Evolutionary conservation across 2,888 invertebrate genomes (phyloP).

Genomic region (Octodonta nipae): DNA sequence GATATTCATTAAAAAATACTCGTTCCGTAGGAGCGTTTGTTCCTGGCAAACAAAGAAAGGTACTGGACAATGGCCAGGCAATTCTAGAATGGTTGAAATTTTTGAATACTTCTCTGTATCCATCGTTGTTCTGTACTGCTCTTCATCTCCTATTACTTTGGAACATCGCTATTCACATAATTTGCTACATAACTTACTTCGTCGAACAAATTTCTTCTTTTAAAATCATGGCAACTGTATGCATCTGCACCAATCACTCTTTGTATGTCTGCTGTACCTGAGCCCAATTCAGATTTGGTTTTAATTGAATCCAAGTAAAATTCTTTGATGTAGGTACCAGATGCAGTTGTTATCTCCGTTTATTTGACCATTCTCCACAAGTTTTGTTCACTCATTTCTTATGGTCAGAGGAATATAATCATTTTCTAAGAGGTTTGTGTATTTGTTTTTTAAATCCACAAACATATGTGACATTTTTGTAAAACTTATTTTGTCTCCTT

Average conservation of each 20-base stretch:
- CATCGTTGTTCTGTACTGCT: slow-evolving; percentile 1
- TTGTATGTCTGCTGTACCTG: neutral
- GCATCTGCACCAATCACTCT: neutral
- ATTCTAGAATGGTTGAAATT: neutral
- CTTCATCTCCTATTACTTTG: neutral
- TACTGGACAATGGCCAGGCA: no score
- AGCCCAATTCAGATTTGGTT: neutral
- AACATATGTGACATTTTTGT: slow-evolving; percentile 1
- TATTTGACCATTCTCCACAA: slow-evolving; percentile 1
- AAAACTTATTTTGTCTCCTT: neutral
- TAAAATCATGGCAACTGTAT: neutral
- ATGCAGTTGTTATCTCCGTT: slow-evolving; percentile 1
- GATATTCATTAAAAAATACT: slow-evolving; percentile 1
- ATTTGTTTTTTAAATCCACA: slow-evolving; percentile 1
- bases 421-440: neutral
- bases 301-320: slow-evolving; percentile 1
- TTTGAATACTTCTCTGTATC: neutral
- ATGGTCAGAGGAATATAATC: neutral
- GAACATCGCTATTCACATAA: slow-evolving; percentile 1
- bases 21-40: neutral
- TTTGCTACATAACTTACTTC: neutral
- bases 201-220: slow-evolving; percentile 1
- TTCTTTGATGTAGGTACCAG: neutral
- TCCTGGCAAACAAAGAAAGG: no score
- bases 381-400: slow-evolving; percentile 1